Conservation (phyloP, 2,113 vertebrate species). For the Marcusenius ussheri region DNA sequence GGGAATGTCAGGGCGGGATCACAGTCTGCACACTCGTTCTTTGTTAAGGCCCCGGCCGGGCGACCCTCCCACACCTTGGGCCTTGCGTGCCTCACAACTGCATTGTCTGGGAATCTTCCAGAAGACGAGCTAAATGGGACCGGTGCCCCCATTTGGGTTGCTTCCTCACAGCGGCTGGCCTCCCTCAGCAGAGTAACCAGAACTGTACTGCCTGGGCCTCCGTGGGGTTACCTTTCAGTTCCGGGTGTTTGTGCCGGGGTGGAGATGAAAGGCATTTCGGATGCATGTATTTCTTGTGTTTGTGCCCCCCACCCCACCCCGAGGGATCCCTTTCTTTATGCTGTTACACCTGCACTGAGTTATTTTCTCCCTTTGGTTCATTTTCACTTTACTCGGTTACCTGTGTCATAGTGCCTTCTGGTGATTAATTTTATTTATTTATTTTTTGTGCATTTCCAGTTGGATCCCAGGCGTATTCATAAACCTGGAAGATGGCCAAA, state of each 20-base stretch:
- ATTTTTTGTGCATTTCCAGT: not conserved
- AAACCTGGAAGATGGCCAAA: not conserved
- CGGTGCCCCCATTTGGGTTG: not conserved
- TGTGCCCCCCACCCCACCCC: not conserved
- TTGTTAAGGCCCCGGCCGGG: conserved; percentile 57
- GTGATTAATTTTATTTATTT: not conserved
- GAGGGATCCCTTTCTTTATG: not conserved
- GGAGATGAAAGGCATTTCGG: not conserved
- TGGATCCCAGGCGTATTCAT: not conserved
- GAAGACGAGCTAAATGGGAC: not conserved
- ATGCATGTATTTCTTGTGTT: not conserved
- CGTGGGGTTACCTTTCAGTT: not conserved
- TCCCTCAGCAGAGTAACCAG: not conserved
- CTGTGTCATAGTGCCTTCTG: not conserved
- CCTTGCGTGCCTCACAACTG: conserved; percentile 55
- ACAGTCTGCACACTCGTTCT: conserved; percentile 35
- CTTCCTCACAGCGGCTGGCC: not conserved
- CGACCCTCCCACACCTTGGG: conserved; percentile 69
- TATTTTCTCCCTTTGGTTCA: not conserved
- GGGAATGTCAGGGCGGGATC: conserved; percentile 49
- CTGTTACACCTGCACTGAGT: not conserved
- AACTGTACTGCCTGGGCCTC: not conserved
- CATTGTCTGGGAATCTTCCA: conserved; percentile 63
- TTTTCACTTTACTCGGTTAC: not conserved
- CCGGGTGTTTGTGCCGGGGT: not conserved